Percentiles rank a stretch among this genome's conserved stretches.
Evolutionary conservation across 2,888 invertebrate species (phyloP).

Genomic region (Pheosia gnoma): DNA sequence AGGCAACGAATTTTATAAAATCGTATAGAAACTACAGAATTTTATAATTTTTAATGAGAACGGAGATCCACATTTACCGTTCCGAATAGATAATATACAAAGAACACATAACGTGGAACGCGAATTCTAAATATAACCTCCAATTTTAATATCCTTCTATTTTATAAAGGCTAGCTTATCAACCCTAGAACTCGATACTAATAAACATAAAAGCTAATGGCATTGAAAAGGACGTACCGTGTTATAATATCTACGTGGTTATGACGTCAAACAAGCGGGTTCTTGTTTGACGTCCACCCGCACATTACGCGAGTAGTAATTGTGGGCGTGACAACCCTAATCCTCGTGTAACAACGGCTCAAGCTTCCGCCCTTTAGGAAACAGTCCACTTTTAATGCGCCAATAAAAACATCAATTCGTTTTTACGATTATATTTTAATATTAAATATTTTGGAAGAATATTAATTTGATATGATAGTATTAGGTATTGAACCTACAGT

Average conservation of each 20-base stretch:
- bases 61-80: too few relatives aligned
- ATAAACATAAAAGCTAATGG: background rate
- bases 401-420: conserved; percentile 33
- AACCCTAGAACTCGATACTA: background rate
- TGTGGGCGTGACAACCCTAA: conserved; percentile 26
- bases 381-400: conserved; percentile 16
- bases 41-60: too few relatives aligned
- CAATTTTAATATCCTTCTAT: too few relatives aligned
- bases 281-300: too few relatives aligned
- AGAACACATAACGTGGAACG: too few relatives aligned
- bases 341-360: conserved; percentile 34
- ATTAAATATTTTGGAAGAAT: conserved; percentile 11
- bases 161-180: background rate
- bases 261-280: conserved; percentile 17
- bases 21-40: too few relatives aligned
- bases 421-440: conserved; percentile 13
- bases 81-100: too few relatives aligned
- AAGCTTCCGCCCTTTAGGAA: conserved; percentile 38
- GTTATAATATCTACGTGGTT: conserved; percentile 1
- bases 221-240: background rate
- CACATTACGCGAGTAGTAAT: conserved; percentile 25
- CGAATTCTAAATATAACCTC: too few relatives aligned
- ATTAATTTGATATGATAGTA: too few relatives aligned
- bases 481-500: too few relatives aligned
- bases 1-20: too few relatives aligned